Percentiles rank a stretch among this genome's conserved stretches.
phyloP scores from a whole-genome alignment of 2,113 vertebrate genomes.

The Zosterops hypoxanthus region DNA sequence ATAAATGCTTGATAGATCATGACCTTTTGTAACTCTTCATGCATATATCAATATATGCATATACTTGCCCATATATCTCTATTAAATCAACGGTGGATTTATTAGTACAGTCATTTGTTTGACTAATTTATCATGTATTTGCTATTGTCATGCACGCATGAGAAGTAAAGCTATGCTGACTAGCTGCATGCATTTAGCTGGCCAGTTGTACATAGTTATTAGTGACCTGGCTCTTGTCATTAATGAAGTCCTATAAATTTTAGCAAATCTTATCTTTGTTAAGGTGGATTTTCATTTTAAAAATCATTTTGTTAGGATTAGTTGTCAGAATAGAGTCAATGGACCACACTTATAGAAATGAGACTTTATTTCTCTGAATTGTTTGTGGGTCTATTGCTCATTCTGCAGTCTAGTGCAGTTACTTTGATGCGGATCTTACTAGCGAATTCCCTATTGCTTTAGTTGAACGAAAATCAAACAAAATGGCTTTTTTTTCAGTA shows the following conservation, averaged over 20 bases:
- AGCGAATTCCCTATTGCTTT: neutral
- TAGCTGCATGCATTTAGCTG: neutral
- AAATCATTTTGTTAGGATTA: neutral
- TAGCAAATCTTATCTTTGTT: neutral
- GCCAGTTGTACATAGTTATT: neutral
- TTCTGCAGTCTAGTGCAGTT: neutral
- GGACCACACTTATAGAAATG: neutral
- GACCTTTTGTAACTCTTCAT: slow-evolving; percentile 3
- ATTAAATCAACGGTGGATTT: neutral
- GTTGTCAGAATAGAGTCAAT: neutral
- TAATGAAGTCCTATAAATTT: neutral
- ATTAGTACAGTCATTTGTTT: neutral
- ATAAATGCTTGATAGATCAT: neutral
- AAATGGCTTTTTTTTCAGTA: neutral
- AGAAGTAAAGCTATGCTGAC: neutral
- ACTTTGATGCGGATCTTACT: neutral
- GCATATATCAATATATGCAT: neutral
- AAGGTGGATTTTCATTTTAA: neutral
- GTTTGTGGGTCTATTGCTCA: neutral
- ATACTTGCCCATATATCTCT: neutral
- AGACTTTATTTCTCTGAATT: neutral
- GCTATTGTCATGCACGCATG: neutral
- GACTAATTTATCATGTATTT: neutral
- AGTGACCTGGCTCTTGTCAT: neutral
- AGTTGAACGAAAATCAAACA: neutral